Conservation (phyloP, 2,888 invertebrate genomes). For the Cephus pulcher region DNA sequence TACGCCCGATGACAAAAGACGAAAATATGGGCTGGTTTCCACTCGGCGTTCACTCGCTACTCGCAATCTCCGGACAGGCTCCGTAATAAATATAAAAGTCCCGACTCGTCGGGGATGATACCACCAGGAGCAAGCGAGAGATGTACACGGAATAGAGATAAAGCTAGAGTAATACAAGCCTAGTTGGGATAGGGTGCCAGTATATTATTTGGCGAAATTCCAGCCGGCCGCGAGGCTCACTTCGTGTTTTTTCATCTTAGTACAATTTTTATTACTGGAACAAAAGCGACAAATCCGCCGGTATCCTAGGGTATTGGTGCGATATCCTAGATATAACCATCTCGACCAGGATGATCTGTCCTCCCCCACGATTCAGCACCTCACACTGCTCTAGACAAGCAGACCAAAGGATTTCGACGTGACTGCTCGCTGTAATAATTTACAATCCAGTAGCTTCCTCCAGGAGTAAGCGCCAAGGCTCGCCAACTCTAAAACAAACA, state of each 20-base stretch:
- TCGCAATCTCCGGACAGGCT: conserved; percentile 52
- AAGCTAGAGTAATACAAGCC: conserved; percentile 25
- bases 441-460: not conserved
- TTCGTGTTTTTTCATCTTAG: conserved; percentile 64
- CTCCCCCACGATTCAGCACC: conserved; percentile 14
- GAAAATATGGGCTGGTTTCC: conserved; percentile 44
- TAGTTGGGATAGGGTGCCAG: conserved; percentile 52
- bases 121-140: not conserved
- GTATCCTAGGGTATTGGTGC: not conserved
- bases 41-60: conserved; percentile 34
- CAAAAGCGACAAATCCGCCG: conserved; percentile 9
- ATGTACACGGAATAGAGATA: conserved; percentile 6
- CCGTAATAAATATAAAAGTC: conserved; percentile 65
- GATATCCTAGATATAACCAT: conserved; percentile 18
- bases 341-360: conserved; percentile 12
- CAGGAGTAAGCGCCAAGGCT: not conserved
- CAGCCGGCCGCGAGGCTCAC: conserved; percentile 63
- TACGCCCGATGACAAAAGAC: conserved; percentile 52
- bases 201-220: conserved; percentile 65
- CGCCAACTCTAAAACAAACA: not conserved
- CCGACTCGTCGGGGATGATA: conserved; percentile 12
- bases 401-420: not conserved
- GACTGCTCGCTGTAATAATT: not conserved
- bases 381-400: not conserved
- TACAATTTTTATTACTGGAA: conserved; percentile 37